A percentile compares a stretch with the other conserved stretches of the same genome.
Conservation (phyloP, 2,888 invertebrate genomes). For the Drosophila falleni region DNA sequence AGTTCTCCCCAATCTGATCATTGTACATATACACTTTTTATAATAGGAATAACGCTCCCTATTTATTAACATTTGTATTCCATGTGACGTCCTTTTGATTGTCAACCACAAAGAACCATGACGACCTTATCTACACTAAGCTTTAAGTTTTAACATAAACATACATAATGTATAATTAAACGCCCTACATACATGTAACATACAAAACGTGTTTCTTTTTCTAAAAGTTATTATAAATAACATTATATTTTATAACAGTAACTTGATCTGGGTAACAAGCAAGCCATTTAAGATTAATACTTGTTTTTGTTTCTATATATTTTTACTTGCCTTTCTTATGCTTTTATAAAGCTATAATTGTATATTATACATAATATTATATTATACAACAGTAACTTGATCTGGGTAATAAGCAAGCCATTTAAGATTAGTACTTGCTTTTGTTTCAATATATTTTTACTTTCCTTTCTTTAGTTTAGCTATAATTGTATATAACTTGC, state of each 20-base stretch:
- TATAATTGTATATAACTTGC: not conserved
- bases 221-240: not conserved
- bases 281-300: too few relatives aligned
- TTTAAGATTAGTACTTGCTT: too few relatives aligned
- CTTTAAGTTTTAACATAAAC: slow-evolving; percentile 41
- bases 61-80: slow-evolving; percentile 58
- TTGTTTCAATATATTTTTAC: too few relatives aligned
- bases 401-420: too few relatives aligned
- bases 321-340: too few relatives aligned
- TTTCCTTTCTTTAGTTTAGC: not conserved
- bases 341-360: too few relatives aligned
- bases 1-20: slow-evolving; percentile 18
- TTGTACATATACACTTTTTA: slow-evolving; percentile 46
- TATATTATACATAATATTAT: not conserved
- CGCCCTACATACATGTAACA: slow-evolving; percentile 13
- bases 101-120: slow-evolving; percentile 45
- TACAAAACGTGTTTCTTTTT: not conserved
- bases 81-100: slow-evolving; percentile 28
- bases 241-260: too few relatives aligned
- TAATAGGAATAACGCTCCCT: slow-evolving; percentile 7
- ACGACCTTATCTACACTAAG: slow-evolving; percentile 53
- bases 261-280: too few relatives aligned
- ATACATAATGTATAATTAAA: slow-evolving; percentile 42
- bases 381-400: too few relatives aligned
- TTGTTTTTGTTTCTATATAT: too few relatives aligned